phyloP scores from a whole-genome alignment of 1,140 invertebrate genomes.

The Ceratitis capitata region DNA sequence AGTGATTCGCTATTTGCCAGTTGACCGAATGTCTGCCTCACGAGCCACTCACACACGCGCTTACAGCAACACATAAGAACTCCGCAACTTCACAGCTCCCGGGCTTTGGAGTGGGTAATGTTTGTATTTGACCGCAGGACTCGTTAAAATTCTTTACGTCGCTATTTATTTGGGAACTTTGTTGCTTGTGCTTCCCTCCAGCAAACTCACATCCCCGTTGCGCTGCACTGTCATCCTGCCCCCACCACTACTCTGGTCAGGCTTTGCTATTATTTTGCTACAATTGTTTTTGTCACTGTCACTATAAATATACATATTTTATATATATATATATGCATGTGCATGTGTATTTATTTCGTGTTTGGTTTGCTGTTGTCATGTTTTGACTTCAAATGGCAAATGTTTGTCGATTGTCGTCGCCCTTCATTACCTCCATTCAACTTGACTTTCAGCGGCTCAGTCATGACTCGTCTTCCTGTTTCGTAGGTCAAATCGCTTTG shows the following conservation, averaged over 20 bases:
- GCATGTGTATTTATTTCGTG: too few species aligned
- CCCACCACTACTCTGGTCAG: neutral
- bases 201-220: neutral
- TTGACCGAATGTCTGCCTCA: neutral
- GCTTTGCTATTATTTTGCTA: neutral
- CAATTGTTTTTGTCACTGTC: constrained; percentile 2
- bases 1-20: neutral
- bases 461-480: too few species aligned
- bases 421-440: neutral
- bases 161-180: constrained; percentile 16
- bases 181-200: neutral
- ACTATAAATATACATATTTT: neutral
- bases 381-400: constrained; percentile 36
- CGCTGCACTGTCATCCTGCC: neutral
- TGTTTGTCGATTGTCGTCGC: constrained; percentile 24
- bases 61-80: too few species aligned
- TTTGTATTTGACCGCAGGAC: constrained; percentile 8
- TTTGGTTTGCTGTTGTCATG: constrained; percentile 25
- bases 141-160: constrained; percentile 34
- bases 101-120: neutral
- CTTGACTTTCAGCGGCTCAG: neutral
- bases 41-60: neutral
- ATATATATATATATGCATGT: too few species aligned
- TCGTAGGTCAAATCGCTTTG: constrained; percentile 18
- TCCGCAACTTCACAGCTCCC: neutral